phyloP scores from a whole-genome alignment of 1,140 invertebrate species.

The Trichogramma pretiosum region DNA sequence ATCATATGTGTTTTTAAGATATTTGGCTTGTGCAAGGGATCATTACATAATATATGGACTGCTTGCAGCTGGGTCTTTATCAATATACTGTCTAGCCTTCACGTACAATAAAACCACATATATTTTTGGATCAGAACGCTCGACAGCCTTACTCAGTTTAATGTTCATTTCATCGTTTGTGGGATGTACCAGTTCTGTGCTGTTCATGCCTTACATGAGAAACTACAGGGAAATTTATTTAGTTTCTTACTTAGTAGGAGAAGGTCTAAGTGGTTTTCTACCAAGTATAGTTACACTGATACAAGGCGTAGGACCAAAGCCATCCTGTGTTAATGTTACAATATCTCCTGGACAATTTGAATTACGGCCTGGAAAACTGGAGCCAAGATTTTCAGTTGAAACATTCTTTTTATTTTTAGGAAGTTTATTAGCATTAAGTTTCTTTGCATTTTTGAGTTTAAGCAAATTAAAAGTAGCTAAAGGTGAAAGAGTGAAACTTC shows the following conservation, averaged over 20 bases:
- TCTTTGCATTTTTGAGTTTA: slow-evolving; percentile 51
- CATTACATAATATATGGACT: slow-evolving; percentile 55
- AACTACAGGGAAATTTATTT: slow-evolving; percentile 68
- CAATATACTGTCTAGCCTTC: slow-evolving; percentile 63
- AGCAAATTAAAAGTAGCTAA: slow-evolving; percentile 33
- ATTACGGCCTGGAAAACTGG: slow-evolving; percentile 35
- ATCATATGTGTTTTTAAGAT: slow-evolving; percentile 27
- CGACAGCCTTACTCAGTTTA: slow-evolving; percentile 63
- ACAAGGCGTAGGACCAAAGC: slow-evolving; percentile 70
- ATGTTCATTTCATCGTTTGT: slow-evolving; percentile 77
- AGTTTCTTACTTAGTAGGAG: slow-evolving; percentile 57
- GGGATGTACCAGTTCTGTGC: slow-evolving; percentile 85
- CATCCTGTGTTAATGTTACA: slow-evolving; percentile 43
- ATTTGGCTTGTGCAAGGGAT: slow-evolving; percentile 31
- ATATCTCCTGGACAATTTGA: slow-evolving; percentile 17
- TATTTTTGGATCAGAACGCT: slow-evolving; percentile 54
- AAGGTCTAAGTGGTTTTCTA: slow-evolving; percentile 80
- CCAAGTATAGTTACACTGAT: slow-evolving; percentile 77
- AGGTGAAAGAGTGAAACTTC: slow-evolving; percentile 33
- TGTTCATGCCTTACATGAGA: slow-evolving; percentile 85
- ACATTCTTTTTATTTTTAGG: slow-evolving; percentile 67
- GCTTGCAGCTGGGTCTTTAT: slow-evolving; percentile 54
- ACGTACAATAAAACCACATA: slow-evolving; percentile 59
- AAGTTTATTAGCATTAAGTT: slow-evolving; percentile 48
- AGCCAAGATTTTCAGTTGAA: slow-evolving; percentile 53